Percentiles rank a stretch among this genome's conserved stretches.
These are phyloP conservation scores for Metridium senile DNA, from an alignment of 92 coral and sea anemone species.

Conservation along the genomic window DNA sequence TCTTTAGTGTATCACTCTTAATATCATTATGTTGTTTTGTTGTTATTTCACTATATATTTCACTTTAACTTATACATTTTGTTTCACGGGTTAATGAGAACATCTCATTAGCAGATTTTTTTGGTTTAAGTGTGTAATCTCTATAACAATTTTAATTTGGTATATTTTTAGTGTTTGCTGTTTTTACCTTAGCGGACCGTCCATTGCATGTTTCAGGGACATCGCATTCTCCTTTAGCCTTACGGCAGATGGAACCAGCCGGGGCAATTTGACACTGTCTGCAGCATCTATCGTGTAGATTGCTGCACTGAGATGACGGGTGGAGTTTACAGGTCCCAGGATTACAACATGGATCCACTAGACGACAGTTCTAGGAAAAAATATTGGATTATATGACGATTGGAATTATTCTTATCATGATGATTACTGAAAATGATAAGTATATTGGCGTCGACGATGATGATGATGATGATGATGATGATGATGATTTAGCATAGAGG, in stretches of 20 bases:
- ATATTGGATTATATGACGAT: not conserved
- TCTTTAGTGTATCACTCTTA: too few species aligned
- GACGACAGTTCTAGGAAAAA: constrained; percentile 46
- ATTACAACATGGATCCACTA: constrained; percentile 62
- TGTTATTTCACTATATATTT: too few species aligned
- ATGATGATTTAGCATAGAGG: too few species aligned
- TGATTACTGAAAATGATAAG: too few species aligned
- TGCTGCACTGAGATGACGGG: constrained; percentile 58
- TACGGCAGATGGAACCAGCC: constrained; percentile 52
- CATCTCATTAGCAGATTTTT: too few species aligned
- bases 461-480: too few species aligned
- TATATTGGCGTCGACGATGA: too few species aligned
- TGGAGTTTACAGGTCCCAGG: constrained; percentile 55
- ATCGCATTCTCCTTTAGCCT: constrained; percentile 54
- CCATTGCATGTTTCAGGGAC: constrained; percentile 58
- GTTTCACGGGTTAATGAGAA: too few species aligned
- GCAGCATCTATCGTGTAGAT: constrained; percentile 48
- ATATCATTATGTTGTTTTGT: too few species aligned
- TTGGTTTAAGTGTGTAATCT: too few species aligned
- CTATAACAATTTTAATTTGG: too few species aligned
- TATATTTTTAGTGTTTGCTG: not conserved
- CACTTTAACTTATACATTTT: too few species aligned
- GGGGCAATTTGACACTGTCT: constrained; percentile 47
- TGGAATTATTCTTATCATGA: not conserved
- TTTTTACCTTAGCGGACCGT: constrained; percentile 42